Base-by-base conservation (phyloP, 2,797 vertebrate genomes). In the Nannoperca australis region DNA sequence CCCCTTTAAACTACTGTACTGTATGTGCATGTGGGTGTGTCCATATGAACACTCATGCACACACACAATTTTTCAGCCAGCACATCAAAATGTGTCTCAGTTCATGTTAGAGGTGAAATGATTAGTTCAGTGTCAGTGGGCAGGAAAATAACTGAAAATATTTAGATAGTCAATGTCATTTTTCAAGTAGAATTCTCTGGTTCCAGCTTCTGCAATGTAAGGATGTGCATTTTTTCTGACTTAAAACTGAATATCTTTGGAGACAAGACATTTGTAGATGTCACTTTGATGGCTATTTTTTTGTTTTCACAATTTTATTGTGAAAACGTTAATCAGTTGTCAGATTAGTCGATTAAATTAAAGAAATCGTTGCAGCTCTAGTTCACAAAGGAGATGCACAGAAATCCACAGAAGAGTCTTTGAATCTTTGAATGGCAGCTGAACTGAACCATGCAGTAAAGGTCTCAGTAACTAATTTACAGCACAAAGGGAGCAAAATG, bases 401-500 rank as follows among this genome's bases (percentile, higher is more conserved):
- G 24, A 73, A 45, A 64, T 58, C 59, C 60, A 20, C 58, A 53
- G 44, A 45, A 8, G 59, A 56, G 27, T 47, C 56, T 62, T 44
- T 63, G 40, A 27, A 36, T 73, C 11, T 78, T 14, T 85, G 72
- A 80, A 6, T 58, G 78, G 68, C 68, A 66, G 70, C 75, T 63
- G 36, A 54, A 20, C n/a, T n/a, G 24, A 61, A 71, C 34, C 50
- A 15, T 67, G 27, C 49, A 36, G 36, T 58, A 64, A 73, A 71
- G 73, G 61, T 42, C 22, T 30, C 20, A 20, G 8, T 49, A 32
- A 47, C 56, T 71, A 71, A 7, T 58, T 82, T 61, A 36, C 17
- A 3, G 42, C 73, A 61, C 60, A 38, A 18, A 15, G 76, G 80
- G 76, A 64, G 71, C 34, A 73, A 70, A 84, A 71, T 71, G 82